These are phyloP conservation scores for Crepidodera aurea DNA, from an alignment of 2,888 invertebrate genomes.

Conservation along the genomic window DNA sequence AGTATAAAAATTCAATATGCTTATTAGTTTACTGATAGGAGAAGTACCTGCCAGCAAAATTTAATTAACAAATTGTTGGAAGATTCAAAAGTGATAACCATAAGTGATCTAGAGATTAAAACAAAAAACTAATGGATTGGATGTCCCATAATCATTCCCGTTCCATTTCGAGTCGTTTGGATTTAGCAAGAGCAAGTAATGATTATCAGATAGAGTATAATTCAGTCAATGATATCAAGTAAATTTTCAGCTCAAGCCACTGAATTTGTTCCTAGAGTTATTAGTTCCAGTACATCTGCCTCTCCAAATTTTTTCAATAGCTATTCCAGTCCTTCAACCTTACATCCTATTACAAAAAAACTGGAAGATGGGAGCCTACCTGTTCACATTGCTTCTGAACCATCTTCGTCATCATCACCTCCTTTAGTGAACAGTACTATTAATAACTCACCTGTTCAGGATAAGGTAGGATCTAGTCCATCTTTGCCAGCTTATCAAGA, in stretches of 20 bases:
- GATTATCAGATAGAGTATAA: conserved; percentile 18
- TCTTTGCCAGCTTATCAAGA: conserved; percentile 68
- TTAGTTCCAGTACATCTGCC: conserved; percentile 45
- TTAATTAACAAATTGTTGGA: conserved; percentile 10
- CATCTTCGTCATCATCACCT: conserved; percentile 50
- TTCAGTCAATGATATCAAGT: conserved; percentile 24
- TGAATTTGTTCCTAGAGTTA: conserved; percentile 48
- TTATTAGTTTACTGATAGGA: conserved; percentile 35
- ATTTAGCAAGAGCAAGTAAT: conserved; percentile 48
- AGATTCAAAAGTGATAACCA: conserved; percentile 35
- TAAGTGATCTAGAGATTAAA: conserved; percentile 33
- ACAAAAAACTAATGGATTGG: conserved; percentile 48
- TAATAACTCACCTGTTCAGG: conserved; percentile 57
- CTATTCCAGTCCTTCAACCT: conserved; percentile 42
- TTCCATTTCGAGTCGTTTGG: conserved; percentile 47
- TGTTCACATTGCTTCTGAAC: conserved; percentile 41
- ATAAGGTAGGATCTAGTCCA: conserved; percentile 48
- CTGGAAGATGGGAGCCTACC: conserved; percentile 46
- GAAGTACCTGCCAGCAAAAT: conserved; percentile 31
- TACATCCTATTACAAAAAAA: conserved; percentile 47
- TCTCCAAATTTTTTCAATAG: conserved; percentile 59
- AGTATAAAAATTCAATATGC: conserved; percentile 41
- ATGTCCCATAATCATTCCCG: conserved; percentile 48
- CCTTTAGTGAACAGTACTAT: conserved; percentile 51
- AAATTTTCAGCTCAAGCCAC: conserved; percentile 46